These are phyloP conservation scores for Drosophila santomea DNA, from an alignment of 1,140 invertebrate genomes.

Conservation along the genomic window DNA sequence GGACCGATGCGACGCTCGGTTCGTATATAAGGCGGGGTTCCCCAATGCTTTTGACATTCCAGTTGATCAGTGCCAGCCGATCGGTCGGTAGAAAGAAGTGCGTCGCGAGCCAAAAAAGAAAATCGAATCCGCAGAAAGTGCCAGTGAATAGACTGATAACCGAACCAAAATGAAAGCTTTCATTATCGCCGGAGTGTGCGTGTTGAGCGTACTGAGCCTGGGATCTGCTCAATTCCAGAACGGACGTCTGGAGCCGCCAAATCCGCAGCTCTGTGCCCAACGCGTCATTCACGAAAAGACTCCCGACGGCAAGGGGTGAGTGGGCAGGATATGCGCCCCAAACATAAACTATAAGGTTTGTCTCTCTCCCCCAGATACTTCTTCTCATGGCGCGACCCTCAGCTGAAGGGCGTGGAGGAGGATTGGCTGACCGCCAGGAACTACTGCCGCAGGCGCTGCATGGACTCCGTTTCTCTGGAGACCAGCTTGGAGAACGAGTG, in stretches of 20 bases:
- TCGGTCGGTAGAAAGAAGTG: slow-evolving; percentile 55
- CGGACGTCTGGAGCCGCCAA: slow-evolving; percentile 90
- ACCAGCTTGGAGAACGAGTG: slow-evolving; percentile 93
- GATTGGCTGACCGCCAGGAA: slow-evolving; percentile 93
- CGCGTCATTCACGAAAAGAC: slow-evolving; percentile 88
- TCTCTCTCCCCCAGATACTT: slow-evolving; percentile 87
- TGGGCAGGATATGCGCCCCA: neutral
- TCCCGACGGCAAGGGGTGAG: slow-evolving; percentile 86
- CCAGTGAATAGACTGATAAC: slow-evolving; percentile 31
- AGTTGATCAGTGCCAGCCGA: slow-evolving; percentile 61
- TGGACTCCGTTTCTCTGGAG: slow-evolving; percentile 93
- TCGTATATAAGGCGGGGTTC: slow-evolving; percentile 70
- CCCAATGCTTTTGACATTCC: slow-evolving; percentile 76
- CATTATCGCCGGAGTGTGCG: slow-evolving; percentile 79
- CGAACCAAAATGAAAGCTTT: slow-evolving; percentile 85
- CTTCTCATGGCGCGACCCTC: slow-evolving; percentile 93
- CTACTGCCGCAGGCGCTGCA: slow-evolving; percentile 93
- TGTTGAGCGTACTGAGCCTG: slow-evolving; percentile 85
- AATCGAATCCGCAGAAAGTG: slow-evolving; percentile 52
- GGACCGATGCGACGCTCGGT: slow-evolving; percentile 7
- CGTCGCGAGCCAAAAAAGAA: slow-evolving; percentile 32
- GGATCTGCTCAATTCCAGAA: slow-evolving; percentile 88
- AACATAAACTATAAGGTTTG: neutral
- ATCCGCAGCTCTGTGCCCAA: slow-evolving; percentile 90
- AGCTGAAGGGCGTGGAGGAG: slow-evolving; percentile 89